These are phyloP conservation scores for Nymphalis c-album DNA, from an alignment of 2,888 invertebrate genomes.

Conservation along the genomic window DNA sequence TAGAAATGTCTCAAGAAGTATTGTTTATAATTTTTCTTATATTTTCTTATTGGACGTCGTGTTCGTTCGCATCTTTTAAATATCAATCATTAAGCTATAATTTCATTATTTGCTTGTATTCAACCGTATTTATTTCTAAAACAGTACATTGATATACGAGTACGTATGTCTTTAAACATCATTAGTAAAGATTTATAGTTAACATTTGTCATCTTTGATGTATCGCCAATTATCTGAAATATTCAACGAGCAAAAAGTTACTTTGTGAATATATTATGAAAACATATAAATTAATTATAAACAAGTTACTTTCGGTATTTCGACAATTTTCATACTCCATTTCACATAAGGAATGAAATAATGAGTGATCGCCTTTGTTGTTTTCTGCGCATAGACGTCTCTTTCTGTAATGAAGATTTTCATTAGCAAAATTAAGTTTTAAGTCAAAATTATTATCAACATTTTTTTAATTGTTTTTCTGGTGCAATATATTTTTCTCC, in stretches of 20 bases:
- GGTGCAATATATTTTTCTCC: too few species aligned
- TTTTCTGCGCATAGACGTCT: conserved; percentile 44
- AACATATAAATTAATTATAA: neutral
- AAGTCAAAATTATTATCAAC: too few species aligned
- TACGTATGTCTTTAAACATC: neutral
- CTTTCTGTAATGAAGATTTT: conserved; percentile 37
- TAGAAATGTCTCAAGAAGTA: too few species aligned
- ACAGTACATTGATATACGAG: too few species aligned
- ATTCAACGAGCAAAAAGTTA: neutral
- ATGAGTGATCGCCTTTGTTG: conserved; percentile 16
- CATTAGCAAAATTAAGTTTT: neutral
- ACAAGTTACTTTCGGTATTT: conserved; percentile 29
- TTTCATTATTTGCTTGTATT: too few species aligned
- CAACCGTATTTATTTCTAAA: too few species aligned
- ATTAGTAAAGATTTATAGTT: neutral
- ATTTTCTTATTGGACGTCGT: too few species aligned
- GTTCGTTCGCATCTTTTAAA: too few species aligned
- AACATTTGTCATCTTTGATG: conserved; percentile 34
- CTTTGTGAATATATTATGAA: neutral
- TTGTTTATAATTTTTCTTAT: too few species aligned
- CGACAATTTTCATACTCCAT: conserved; percentile 56
- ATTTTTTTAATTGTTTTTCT: too few species aligned
- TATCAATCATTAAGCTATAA: too few species aligned
- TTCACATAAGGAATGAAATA: conserved; percentile 48
- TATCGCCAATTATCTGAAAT: conserved; percentile 39